Evolutionary conservation across 2,113 vertebrate species (phyloP).

Genomic region (Boulengeromyrus knoepffleri): DNA sequence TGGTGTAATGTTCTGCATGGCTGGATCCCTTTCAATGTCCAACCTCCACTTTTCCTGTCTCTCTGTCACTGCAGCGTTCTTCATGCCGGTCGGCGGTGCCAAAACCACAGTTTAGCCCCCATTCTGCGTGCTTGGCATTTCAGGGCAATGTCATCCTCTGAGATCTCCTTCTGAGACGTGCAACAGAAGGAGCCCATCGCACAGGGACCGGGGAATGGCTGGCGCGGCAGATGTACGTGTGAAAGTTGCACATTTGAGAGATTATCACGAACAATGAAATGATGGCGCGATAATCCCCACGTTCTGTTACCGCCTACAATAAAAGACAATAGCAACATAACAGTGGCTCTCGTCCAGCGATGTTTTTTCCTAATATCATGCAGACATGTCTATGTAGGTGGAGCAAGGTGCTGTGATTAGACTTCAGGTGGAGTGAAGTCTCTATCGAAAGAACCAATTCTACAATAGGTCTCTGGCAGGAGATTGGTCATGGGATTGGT

Average conservation of each 20-base stretch:
- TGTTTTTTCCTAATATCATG: neutral
- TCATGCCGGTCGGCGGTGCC: neutral
- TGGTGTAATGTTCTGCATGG: neutral
- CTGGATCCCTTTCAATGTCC: neutral
- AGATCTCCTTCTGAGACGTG: neutral
- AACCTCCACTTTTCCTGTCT: neutral
- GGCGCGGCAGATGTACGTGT: neutral
- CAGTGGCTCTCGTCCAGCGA: neutral
- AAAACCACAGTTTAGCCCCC: neutral
- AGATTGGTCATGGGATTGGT: neutral
- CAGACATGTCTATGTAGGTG: neutral
- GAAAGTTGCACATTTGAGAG: constrained; percentile 14
- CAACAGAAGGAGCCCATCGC: neutral
- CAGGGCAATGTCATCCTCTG: neutral
- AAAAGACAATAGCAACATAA: neutral
- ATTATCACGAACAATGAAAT: neutral
- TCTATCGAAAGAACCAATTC: neutral
- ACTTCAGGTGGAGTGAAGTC: neutral
- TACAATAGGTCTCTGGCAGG: neutral
- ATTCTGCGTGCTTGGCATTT: neutral
- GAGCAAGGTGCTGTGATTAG: neutral
- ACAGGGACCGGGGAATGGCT: neutral
- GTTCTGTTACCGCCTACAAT: neutral
- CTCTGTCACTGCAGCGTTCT: neutral
- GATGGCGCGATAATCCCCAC: neutral